Evolutionary conservation across 1,140 invertebrate species (phyloP).

Genomic region (Conus betulinus): DNA sequence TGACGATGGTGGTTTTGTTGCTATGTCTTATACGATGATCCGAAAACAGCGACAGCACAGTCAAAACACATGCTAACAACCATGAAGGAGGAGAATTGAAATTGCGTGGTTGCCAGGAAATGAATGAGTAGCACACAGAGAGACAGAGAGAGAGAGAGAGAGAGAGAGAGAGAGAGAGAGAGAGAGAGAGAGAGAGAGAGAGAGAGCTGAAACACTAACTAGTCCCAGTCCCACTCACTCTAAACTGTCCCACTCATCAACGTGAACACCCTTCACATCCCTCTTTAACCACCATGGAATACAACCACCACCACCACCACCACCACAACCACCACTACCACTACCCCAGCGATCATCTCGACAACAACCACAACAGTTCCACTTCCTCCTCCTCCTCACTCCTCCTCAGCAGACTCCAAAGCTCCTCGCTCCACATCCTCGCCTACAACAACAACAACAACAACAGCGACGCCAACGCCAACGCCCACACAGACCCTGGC

Average conservation of each 20-base stretch:
- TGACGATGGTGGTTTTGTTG: neutral
- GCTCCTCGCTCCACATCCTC: neutral
- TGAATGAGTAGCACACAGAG: neutral
- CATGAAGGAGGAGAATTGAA: neutral
- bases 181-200: too few relatives aligned
- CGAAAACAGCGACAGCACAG: neutral
- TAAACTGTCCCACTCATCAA: neutral
- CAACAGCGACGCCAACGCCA: neutral
- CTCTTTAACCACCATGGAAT: neutral
- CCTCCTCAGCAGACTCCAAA: too few relatives aligned
- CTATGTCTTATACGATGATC: too few relatives aligned
- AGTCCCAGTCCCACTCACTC: neutral
- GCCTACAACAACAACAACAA: neutral
- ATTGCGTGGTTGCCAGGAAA: neutral
- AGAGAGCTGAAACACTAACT: neutral
- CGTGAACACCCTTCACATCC: neutral
- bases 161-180: slow-evolving; percentile 11
- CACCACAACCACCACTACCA: neutral
- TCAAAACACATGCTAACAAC: neutral
- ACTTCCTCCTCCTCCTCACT: neutral
- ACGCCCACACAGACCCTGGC: neutral
- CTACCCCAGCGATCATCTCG: neutral
- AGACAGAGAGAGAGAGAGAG: neutral
- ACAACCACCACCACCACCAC: neutral
- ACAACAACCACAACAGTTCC: neutral